These are phyloP conservation scores for Ondatra zibethicus DNA, from an alignment of 2,113 vertebrate genomes.

Conservation along the genomic window DNA sequence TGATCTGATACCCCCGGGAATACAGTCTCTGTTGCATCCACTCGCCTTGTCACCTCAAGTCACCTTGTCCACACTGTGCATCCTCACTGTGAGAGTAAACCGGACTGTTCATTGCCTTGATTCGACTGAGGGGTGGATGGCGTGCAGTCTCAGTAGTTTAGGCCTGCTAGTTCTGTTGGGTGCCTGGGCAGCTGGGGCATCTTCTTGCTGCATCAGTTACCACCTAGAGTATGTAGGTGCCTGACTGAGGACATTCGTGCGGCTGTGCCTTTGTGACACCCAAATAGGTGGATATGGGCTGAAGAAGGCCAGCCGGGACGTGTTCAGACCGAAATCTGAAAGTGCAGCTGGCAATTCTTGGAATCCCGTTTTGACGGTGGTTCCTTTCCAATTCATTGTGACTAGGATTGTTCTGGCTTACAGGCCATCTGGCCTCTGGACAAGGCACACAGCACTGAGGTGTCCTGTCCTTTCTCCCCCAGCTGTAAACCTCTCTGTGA, in stretches of 20 bases:
- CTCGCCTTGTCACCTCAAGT: too few relatives aligned
- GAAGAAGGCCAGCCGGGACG: not conserved
- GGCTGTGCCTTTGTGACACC: not conserved
- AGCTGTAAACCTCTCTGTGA: not conserved
- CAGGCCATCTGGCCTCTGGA: not conserved
- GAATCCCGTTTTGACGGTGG: fast-evolving
- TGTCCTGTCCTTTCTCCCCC: not conserved
- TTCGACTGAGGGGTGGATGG: fast-evolving
- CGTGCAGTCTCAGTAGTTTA: fast-evolving
- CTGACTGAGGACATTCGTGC: fast-evolving
- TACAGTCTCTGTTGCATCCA: not conserved
- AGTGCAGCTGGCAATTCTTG: not conserved
- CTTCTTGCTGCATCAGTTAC: too few relatives aligned
- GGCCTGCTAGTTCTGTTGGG: not conserved
- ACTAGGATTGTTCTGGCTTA: fast-evolving
- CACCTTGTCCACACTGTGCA: too few relatives aligned
- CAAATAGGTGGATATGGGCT: not conserved
- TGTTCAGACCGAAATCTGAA: not conserved
- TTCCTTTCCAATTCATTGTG: not conserved
- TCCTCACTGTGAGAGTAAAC: fast-evolving
- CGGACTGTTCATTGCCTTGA: fast-evolving
- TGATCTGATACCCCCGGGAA: not conserved
- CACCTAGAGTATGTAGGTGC: fast-evolving
- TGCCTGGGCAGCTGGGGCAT: not conserved
- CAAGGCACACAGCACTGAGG: not conserved